phyloP scores from a whole-genome alignment of 2,888 invertebrate genomes.

The Enchytraeus crypticus region DNA sequence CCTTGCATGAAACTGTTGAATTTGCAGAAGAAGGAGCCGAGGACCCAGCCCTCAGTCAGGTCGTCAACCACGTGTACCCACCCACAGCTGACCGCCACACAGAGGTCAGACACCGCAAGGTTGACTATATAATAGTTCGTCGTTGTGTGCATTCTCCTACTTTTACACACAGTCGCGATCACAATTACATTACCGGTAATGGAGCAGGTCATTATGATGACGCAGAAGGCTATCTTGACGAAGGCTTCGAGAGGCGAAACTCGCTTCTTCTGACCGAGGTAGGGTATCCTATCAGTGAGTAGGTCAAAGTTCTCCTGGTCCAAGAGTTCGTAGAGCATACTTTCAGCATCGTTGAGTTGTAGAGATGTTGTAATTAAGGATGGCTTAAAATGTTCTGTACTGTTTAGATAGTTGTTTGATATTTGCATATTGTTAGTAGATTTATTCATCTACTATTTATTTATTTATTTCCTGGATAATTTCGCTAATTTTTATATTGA shows the following conservation, averaged over 20 bases:
- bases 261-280: constrained; percentile 7
- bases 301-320: too few species aligned
- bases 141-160: constrained; percentile 36
- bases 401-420: too few species aligned
- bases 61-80: constrained; percentile 68
- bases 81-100: constrained; percentile 49
- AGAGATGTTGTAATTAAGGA: too few species aligned
- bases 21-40: constrained; percentile 66
- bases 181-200: constrained; percentile 20
- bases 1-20: constrained; percentile 70
- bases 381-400: too few species aligned
- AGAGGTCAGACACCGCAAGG: constrained; percentile 38
- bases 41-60: constrained; percentile 68
- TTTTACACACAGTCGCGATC: constrained; percentile 17
- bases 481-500: too few species aligned
- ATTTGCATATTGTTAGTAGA: too few species aligned
- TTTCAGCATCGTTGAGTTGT: too few species aligned
- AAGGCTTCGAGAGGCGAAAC: constrained; percentile 13
- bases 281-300: too few species aligned
- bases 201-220: constrained; percentile 11
- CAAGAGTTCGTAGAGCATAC: too few species aligned
- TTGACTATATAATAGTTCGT: constrained; percentile 44
- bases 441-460: too few species aligned
- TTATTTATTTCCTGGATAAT: too few species aligned
- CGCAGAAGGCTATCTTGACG: constrained; percentile 20